Base-by-base conservation (phyloP, 2,797 vertebrate species). In the Cheirogaleus major region DNA sequence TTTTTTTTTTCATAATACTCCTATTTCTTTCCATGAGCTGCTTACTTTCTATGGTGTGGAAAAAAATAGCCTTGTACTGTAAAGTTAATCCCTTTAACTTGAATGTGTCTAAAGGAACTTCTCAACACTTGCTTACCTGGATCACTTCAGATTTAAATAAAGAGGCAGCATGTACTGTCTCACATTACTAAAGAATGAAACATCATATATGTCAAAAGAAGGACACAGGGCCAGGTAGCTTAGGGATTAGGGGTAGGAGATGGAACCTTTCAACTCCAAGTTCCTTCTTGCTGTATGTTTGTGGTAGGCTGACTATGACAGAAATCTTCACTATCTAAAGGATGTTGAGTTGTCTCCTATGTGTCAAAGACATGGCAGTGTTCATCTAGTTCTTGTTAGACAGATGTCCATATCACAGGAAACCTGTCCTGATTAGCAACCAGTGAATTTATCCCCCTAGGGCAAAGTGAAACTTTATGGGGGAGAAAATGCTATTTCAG, bases 371-470 rank as follows among this genome's bases (percentile, higher is more conserved):
- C 93, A 91, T 89, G 61, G 8, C 78, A 92, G n/a, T 75, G 63
- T 85, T 84, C 14, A n/a, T 89, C 81, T 86, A 72, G 41, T 63
- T 97, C 87, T 80, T 87, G 78, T 87, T 79, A 94, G 91, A 88
- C 35, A 80, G 93, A 70, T 50, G 96, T 96, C 70, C 84, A 50
- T 79, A 61, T 97, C 91, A 95, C 50, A 96, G 48, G 90, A 93
- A 96, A 86, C 82, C 48, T 7, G 32, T 90, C 35, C 41, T 67
- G 91, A 94, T 92, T 86, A 97, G 80, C 80, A 84, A 45, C 59
- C n/a, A 32, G n/a, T 12, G 79, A 82, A 69, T 72, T 81, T 76
- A 35, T 83, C 32, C 95, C 93, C 48, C 35, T 20, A 89, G 83
- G 75, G 92, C 61, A 82, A 35, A n/a, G 5, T 89, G 57, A 38